Conservation (phyloP, 2,797 vertebrate genomes). For the Labeo calbasu region DNA sequence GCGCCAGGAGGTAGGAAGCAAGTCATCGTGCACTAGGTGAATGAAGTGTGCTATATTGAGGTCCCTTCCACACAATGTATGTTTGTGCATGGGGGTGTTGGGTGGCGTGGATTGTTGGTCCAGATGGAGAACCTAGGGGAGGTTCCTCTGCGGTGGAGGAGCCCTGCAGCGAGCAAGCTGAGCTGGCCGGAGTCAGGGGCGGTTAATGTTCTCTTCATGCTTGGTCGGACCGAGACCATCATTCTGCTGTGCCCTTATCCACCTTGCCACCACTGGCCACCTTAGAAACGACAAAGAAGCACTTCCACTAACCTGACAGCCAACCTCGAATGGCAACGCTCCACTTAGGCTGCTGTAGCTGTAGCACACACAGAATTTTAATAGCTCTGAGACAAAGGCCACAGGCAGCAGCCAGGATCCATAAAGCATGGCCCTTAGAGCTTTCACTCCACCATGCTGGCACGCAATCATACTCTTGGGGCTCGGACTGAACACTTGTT, state of each 20-base stretch:
- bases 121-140: conserved; percentile 69
- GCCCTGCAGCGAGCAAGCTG: conserved; percentile 60
- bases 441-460: conserved; percentile 72
- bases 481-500: conserved; percentile 70
- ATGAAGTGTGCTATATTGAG: conserved; percentile 47
- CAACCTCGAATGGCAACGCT: conserved; percentile 75
- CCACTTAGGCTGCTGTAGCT: conserved; percentile 64
- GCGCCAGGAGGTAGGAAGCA: conserved; percentile 9
- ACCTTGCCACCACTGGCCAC: conserved; percentile 59
- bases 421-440: conserved; percentile 76
- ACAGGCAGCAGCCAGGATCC: conserved; percentile 72
- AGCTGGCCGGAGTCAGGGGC: conserved; percentile 59
- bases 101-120: conserved; percentile 49
- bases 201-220: conserved; percentile 43
- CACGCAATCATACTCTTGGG: conserved; percentile 74
- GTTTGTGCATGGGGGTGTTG: conserved; percentile 49
- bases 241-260: not conserved
- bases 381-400: conserved; percentile 79
- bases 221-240: not conserved
- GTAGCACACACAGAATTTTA: conserved; percentile 76
- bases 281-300: conserved; percentile 64
- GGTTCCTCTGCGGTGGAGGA: conserved; percentile 61
- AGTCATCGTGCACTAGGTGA: conserved; percentile 10
- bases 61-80: conserved; percentile 46
- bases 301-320: conserved; percentile 78